A percentile compares a stretch with the other conserved stretches of the same genome.
phyloP scores from a whole-genome alignment of 2,797 vertebrate species.

The Tokudaia tokunoshimensis region DNA sequence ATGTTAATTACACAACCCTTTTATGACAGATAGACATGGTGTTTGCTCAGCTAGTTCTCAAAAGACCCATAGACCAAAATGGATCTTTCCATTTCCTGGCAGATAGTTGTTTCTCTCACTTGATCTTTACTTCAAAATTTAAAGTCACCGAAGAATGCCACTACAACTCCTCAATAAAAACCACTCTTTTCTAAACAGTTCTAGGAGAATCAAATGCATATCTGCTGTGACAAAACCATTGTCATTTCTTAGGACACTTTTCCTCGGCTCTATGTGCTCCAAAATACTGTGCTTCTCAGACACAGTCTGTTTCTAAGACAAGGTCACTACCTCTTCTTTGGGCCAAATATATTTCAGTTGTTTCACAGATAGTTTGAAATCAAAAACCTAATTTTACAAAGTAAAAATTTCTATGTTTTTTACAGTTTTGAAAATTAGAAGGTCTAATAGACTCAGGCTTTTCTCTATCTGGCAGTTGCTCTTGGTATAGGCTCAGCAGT shows the following conservation, averaged over 20 bases:
- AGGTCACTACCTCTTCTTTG: slow-evolving; percentile 45
- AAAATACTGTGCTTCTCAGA: slow-evolving; percentile 48
- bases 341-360: slow-evolving; percentile 65
- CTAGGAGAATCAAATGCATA: slow-evolving; percentile 35
- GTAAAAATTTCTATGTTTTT: slow-evolving; percentile 31
- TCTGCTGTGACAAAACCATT: slow-evolving; percentile 31
- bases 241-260: slow-evolving; percentile 56
- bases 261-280: slow-evolving; percentile 11
- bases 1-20: slow-evolving; percentile 88
- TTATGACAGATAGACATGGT: slow-evolving; percentile 85
- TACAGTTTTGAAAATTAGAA: slow-evolving; percentile 19
- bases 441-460: neutral
- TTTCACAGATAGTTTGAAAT: slow-evolving; percentile 34
- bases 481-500: neutral
- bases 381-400: slow-evolving; percentile 6
- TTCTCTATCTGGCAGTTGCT: neutral
- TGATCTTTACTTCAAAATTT: slow-evolving; percentile 75
- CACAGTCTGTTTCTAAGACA: slow-evolving; percentile 61
- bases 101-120: slow-evolving; percentile 70
- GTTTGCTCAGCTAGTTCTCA: slow-evolving; percentile 85
- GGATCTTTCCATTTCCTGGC: slow-evolving; percentile 83
- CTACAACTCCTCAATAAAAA: slow-evolving; percentile 10
- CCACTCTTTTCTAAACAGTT: neutral
- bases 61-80: slow-evolving; percentile 86
- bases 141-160: slow-evolving; percentile 49